These are phyloP conservation scores for Euspilapteryx auroguttella DNA, from an alignment of 2,888 invertebrate species.

Conservation along the genomic window DNA sequence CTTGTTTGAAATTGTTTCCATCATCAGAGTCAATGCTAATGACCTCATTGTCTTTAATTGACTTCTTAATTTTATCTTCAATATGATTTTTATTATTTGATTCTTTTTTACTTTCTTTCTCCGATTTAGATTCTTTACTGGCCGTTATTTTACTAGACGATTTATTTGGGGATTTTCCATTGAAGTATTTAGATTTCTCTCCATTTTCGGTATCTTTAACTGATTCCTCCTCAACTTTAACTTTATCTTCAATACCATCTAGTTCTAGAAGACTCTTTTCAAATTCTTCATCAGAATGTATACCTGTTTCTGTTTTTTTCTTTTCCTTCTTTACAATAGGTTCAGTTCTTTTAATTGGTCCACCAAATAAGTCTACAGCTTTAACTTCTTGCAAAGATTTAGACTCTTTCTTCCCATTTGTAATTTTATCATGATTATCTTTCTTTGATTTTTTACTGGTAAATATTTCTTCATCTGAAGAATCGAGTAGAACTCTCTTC, in stretches of 20 bases:
- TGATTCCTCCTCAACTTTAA: constrained; percentile 6
- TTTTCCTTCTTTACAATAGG: constrained; percentile 39
- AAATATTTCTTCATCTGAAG: constrained; percentile 33
- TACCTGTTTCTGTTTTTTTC: constrained; percentile 47
- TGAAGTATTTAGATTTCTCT: constrained; percentile 1
- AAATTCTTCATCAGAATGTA: constrained; percentile 72
- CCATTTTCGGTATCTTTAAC: constrained; percentile 2
- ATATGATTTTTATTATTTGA: constrained; percentile 15
- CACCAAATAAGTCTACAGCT: constrained; percentile 64
- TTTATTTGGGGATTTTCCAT: constrained; percentile 1
- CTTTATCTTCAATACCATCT: constrained; percentile 49
- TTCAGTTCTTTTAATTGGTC: constrained; percentile 61
- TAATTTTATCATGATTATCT: too few relatives aligned
- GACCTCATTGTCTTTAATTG: too few relatives aligned
- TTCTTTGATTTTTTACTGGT: constrained; percentile 16
- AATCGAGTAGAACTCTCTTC: constrained; percentile 23
- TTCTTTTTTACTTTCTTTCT: neutral
- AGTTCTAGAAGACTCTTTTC: constrained; percentile 67
- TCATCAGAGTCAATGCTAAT: too few relatives aligned
- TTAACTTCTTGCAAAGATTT: constrained; percentile 35
- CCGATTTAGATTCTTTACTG: constrained; percentile 9
- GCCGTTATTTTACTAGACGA: constrained; percentile 4
- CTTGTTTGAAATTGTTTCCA: too few relatives aligned
- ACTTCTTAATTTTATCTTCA: constrained; percentile 15
- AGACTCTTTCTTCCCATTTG: constrained; percentile 14